phyloP scores from a whole-genome alignment of 2,113 vertebrate species.

The Atractosteus spatula region DNA sequence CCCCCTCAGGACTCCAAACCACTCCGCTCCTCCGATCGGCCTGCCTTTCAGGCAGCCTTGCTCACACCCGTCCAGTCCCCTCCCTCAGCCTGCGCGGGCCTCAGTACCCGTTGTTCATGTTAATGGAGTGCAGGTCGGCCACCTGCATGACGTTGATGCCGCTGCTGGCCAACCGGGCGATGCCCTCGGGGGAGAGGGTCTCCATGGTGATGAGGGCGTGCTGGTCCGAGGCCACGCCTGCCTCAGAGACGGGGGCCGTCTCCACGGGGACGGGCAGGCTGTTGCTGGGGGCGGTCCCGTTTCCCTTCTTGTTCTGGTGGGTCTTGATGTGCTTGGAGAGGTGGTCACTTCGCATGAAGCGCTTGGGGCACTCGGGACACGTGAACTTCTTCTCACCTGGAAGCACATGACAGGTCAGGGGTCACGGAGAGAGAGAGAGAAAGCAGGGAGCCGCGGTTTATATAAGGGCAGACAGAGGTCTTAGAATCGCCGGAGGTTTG shows the following conservation, averaged over 20 bases:
- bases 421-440: not conserved
- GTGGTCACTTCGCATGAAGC: slow-evolving; percentile 96
- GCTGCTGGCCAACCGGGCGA: slow-evolving; percentile 82
- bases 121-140: slow-evolving; percentile 85
- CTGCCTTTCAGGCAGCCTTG: slow-evolving; percentile 2
- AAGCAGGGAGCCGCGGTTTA: too few relatives aligned
- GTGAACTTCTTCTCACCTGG: slow-evolving; percentile 90
- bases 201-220: slow-evolving; percentile 87
- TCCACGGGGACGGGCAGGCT: slow-evolving; percentile 47
- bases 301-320: slow-evolving; percentile 87
- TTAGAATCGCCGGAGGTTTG: too few relatives aligned
- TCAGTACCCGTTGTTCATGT: slow-evolving; percentile 89
- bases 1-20: slow-evolving; percentile 35
- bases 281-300: not conserved
- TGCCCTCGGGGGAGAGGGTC: slow-evolving; percentile 85
- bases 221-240: slow-evolving; percentile 46
- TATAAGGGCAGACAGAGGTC: too few relatives aligned
- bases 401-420: not conserved
- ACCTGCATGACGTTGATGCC: slow-evolving; percentile 95
- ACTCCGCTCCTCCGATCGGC: slow-evolving; percentile 1
- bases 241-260: slow-evolving; percentile 53
- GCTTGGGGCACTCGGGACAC: slow-evolving; percentile 87
- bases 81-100: slow-evolving; percentile 9
- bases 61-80: slow-evolving; percentile 18
- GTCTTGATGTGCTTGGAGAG: slow-evolving; percentile 96